Evolutionary conservation across 2,888 invertebrate genomes (phyloP).

Genomic region (Stenotaenia linearis): DNA sequence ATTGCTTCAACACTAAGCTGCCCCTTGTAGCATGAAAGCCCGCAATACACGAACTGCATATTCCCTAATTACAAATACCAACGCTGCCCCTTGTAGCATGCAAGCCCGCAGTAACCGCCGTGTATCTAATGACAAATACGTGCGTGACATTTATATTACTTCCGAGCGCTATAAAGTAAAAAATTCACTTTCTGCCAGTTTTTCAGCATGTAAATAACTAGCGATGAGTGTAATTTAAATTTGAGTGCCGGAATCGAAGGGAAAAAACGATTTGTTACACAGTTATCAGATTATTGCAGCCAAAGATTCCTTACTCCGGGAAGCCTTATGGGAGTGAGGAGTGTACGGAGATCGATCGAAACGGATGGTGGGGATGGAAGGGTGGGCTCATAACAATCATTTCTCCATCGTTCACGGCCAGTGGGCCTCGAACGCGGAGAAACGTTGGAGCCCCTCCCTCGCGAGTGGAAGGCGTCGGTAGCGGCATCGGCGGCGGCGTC

Average conservation of each 20-base stretch:
- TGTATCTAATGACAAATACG: too few relatives aligned
- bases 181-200: too few relatives aligned
- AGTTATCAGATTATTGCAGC: background rate
- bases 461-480: slow-evolving; percentile 5
- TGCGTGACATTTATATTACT: too few relatives aligned
- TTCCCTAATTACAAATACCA: too few relatives aligned
- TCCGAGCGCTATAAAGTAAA: too few relatives aligned
- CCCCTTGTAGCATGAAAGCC: too few relatives aligned
- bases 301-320: background rate
- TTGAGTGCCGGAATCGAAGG: background rate
- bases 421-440: slow-evolving; percentile 17
- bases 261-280: background rate
- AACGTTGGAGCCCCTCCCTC: background rate
- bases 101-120: too few relatives aligned
- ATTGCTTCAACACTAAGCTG: too few relatives aligned
- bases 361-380: background rate
- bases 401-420: slow-evolving; percentile 27
- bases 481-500: slow-evolving; percentile 4
- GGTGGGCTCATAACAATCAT: slow-evolving; percentile 29
- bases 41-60: too few relatives aligned
- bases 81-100: too few relatives aligned
- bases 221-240: background rate
- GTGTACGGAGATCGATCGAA: background rate
- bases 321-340: background rate
- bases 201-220: too few relatives aligned